A percentile compares a stretch with the other conserved stretches of the same genome.
Evolutionary conservation across 2,888 invertebrate genomes (phyloP).

Genomic region (Sisyra nigra): DNA sequence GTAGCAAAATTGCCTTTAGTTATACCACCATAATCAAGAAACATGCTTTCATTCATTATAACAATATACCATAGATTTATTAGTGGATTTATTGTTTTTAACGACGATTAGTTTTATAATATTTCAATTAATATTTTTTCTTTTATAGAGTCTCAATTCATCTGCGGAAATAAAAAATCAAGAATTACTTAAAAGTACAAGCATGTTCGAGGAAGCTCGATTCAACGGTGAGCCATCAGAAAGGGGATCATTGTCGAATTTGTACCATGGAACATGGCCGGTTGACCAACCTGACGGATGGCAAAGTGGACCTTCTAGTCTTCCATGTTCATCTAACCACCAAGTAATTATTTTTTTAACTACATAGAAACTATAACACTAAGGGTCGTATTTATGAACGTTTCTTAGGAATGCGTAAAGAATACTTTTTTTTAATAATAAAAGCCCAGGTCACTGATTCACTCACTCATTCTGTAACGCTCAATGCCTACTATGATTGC

Average conservation of each 20-base stretch:
- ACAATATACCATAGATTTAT: too few relatives aligned
- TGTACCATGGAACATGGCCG: slow-evolving; percentile 47
- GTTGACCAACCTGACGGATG: slow-evolving; percentile 27
- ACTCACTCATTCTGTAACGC: too few relatives aligned
- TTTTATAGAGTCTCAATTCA: slow-evolving; percentile 1
- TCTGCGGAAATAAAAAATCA: neutral
- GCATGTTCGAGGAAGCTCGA: neutral
- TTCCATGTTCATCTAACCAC: slow-evolving; percentile 6
- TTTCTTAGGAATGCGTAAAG: too few relatives aligned
- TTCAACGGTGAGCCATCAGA: slow-evolving; percentile 11
- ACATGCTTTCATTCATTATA: too few relatives aligned
- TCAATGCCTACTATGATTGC: too few relatives aligned
- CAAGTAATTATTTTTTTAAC: slow-evolving; percentile 1
- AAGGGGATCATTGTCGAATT: slow-evolving; percentile 24
- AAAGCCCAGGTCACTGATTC: too few relatives aligned
- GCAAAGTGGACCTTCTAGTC: slow-evolving; percentile 7
- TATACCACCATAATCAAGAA: too few relatives aligned
- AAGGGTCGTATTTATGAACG: too few relatives aligned
- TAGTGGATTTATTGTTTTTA: too few relatives aligned
- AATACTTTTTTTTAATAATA: too few relatives aligned
- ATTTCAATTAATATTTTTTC: neutral
- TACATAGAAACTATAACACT: neutral
- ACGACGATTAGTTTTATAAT: neutral
- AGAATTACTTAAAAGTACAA: too few relatives aligned
- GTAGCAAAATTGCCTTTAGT: too few relatives aligned